Conservation (phyloP, 2,888 invertebrate genomes). For the Morpho helenor region DNA sequence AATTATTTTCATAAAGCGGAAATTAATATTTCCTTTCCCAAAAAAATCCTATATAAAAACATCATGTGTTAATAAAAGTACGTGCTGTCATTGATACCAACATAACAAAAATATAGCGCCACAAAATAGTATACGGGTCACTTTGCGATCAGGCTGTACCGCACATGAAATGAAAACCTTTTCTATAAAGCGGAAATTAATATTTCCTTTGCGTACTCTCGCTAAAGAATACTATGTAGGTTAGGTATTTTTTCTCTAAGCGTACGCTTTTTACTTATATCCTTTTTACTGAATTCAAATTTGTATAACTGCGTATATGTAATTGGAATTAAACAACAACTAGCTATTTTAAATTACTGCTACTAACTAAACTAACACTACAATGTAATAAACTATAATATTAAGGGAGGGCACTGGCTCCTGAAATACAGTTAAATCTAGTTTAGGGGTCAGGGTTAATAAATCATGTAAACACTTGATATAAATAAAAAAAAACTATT, state of each 20-base stretch:
- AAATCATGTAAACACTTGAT: no score
- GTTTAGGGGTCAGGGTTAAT: no score
- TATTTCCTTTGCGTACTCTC: conserved; percentile 43
- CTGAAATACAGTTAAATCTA: no score
- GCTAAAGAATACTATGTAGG: conserved; percentile 32
- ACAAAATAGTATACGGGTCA: conserved; percentile 4
- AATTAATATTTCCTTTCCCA: conserved; percentile 6
- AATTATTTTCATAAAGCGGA: conserved; percentile 2
- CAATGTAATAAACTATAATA: no score
- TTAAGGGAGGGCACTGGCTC: no score
- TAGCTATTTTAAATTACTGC: no score
- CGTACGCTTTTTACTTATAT: neutral
- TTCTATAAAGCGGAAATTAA: conserved; percentile 45
- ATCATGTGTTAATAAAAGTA: conserved; percentile 7
- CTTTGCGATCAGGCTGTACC: conserved; percentile 16
- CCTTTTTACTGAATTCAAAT: neutral
- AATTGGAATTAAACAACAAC: no score
- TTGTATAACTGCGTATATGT: neutral
- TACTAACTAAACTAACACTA: no score
- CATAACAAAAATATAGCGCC: neutral
- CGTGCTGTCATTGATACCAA: conserved; percentile 1
- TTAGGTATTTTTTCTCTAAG: conserved; percentile 29
- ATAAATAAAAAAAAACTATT: no score
- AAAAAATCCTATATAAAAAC: neutral
- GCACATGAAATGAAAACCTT: conserved; percentile 31